Base-by-base conservation (phyloP, 2,797 vertebrate genomes). In the Salarias fasciatus region DNA sequence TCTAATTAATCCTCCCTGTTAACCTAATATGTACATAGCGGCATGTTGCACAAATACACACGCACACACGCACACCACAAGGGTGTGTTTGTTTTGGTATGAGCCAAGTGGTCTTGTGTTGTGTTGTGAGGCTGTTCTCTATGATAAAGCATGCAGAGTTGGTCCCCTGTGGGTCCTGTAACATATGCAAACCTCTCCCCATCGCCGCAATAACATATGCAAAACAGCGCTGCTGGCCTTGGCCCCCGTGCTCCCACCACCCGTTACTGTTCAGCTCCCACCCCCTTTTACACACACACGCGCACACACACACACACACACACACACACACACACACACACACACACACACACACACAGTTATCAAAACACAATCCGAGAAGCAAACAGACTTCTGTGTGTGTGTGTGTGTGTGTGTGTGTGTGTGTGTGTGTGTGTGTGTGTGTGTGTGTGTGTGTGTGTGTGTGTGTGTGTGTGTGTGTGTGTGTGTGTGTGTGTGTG, bases 171-270 rank as follows among this genome's bases (percentile, higher is more conserved):
- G 82, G 81, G 63, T 88, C 82, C 80, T 69, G 80, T 87, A 90
- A 91, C 87, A 72, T 87, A 92, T 92, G 89, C 87, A 88, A 86
- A 90, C 85, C 81, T 85, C 71, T 85, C 83, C 80, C 80, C 77
- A 78, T 79, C 71, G 80, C 86, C 83, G 77, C 83, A 87, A 85
- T 88, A 86, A 87, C 83, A 80, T 80, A 89, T 88, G 88, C 88
- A 89, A 89, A 90, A 84, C 75, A 85, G 73, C 11, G 24, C 75
- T 53, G 61, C 68, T 78, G 79, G 77, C 82, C 71, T 71, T 9
- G 36, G 68, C 73, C 82, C 63, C 64, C 55, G 10, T 24, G 18
- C 69, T 58, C 70, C 75, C 85, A 79, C 64, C 69, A 72, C 59
- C 66, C 75, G 41, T 51, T 75, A 80, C 80, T 64, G 57, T 69